Evolutionary conservation across 2,797 vertebrate species (phyloP).

Genomic region (Hylomyscus alleni): DNA sequence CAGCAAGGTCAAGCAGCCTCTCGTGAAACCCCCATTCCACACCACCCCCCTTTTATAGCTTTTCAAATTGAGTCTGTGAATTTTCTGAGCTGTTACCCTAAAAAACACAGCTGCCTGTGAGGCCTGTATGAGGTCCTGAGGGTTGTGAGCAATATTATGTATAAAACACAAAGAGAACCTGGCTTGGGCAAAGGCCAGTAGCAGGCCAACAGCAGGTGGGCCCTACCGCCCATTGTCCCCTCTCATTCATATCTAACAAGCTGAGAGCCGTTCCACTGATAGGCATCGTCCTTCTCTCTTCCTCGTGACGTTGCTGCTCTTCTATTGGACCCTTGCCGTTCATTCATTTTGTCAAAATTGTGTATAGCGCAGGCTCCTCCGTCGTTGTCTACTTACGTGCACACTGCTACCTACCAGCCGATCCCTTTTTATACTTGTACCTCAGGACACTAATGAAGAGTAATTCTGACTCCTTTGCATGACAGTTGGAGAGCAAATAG

Average conservation of each 20-base stretch:
- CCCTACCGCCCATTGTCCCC: neutral
- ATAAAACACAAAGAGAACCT: neutral
- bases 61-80: neutral
- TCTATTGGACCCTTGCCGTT: neutral
- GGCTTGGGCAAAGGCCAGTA: neutral
- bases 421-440: constrained; percentile 2
- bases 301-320: neutral
- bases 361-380: neutral
- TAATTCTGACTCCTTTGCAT: neutral
- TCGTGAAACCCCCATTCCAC: neutral
- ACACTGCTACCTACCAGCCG: neutral
- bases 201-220: neutral
- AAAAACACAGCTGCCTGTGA: neutral
- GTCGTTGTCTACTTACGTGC: neutral
- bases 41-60: neutral
- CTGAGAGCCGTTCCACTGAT: neutral
- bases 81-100: neutral
- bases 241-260: neutral
- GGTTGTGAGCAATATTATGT: neutral
- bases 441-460: neutral
- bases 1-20: neutral
- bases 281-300: neutral
- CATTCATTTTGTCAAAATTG: neutral
- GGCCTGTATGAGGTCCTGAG: neutral
- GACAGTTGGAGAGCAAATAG: neutral